These are phyloP conservation scores for Caradrina clavipalpis DNA, from an alignment of 2,888 invertebrate genomes.

Conservation along the genomic window DNA sequence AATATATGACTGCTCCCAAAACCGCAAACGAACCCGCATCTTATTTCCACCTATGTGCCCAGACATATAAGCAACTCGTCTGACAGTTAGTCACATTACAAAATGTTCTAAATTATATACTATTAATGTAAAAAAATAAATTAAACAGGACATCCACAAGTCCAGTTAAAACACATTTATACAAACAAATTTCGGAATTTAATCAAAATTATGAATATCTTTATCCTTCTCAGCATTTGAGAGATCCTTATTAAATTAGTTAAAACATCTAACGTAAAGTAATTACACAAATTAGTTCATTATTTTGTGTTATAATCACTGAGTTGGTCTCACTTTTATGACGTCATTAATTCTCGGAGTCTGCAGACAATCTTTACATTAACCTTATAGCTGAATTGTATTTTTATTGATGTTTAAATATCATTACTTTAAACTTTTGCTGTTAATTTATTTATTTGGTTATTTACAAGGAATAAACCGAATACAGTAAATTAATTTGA, in stretches of 20 bases:
- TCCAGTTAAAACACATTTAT: conserved; percentile 10
- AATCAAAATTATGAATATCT: conserved; percentile 36
- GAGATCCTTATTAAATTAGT: conserved; percentile 39
- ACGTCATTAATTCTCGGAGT: conserved; percentile 66
- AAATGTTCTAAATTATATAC: too few species aligned
- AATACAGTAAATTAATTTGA: too few species aligned
- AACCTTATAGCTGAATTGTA: conserved; percentile 57
- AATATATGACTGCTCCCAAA: too few species aligned
- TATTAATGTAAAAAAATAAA: too few species aligned
- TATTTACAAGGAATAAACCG: too few species aligned
- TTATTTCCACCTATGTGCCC: too few species aligned
- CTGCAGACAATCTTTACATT: conserved; percentile 64
- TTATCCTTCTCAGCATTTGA: conserved; percentile 26
- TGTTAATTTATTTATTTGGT: too few species aligned
- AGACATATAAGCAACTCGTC: too few species aligned
- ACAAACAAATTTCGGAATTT: conserved; percentile 24
- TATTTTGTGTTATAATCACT: conserved; percentile 67
- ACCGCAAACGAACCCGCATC: too few species aligned
- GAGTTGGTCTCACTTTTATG: conserved; percentile 65
- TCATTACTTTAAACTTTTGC: conserved; percentile 16
- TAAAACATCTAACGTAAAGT: conserved; percentile 50
- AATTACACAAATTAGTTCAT: conserved; percentile 66
- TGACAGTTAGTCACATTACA: too few species aligned
- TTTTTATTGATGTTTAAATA: conserved; percentile 49
- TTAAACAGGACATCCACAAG: neutral